These are phyloP conservation scores for Allobates femoralis DNA, from an alignment of 2,797 vertebrate species.

Conservation along the genomic window DNA sequence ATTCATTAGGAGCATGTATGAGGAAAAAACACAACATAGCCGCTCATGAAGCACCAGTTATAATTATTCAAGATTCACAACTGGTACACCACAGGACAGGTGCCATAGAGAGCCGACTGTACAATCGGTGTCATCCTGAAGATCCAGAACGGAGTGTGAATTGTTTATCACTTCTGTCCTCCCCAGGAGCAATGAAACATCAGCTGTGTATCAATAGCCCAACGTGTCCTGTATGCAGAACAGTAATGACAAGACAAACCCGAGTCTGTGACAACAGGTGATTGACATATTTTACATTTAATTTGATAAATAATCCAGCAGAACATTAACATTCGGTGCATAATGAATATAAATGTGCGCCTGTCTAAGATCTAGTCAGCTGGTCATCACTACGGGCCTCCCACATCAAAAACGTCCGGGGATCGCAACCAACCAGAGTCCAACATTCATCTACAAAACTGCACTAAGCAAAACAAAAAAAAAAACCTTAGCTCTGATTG, in stretches of 20 bases:
- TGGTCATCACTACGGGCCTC: background rate
- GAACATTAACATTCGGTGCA: background rate
- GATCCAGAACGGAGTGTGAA: too few species aligned
- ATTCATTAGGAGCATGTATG: too few species aligned
- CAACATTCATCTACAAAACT: background rate
- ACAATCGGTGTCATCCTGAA: too few species aligned
- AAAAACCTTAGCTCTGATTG: background rate
- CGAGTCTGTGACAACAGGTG: background rate
- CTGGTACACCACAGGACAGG: too few species aligned
- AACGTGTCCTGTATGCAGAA: background rate
- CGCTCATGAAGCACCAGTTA: too few species aligned
- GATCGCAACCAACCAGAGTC: background rate
- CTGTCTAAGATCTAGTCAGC: background rate
- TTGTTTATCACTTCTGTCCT: too few species aligned
- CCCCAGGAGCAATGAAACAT: too few species aligned
- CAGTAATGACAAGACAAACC: background rate
- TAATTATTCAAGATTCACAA: too few species aligned
- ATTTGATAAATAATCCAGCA: constrained; percentile 24
- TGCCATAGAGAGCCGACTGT: too few species aligned
- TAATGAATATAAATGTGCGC: background rate
- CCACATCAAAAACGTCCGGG: background rate
- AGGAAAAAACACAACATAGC: too few species aligned
- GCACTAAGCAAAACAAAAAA: background rate
- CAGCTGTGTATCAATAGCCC: background rate
- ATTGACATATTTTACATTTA: background rate